Evolutionary conservation across 2,888 invertebrate species (phyloP).

Genomic region (Scaptomyza cyrtandrae): DNA sequence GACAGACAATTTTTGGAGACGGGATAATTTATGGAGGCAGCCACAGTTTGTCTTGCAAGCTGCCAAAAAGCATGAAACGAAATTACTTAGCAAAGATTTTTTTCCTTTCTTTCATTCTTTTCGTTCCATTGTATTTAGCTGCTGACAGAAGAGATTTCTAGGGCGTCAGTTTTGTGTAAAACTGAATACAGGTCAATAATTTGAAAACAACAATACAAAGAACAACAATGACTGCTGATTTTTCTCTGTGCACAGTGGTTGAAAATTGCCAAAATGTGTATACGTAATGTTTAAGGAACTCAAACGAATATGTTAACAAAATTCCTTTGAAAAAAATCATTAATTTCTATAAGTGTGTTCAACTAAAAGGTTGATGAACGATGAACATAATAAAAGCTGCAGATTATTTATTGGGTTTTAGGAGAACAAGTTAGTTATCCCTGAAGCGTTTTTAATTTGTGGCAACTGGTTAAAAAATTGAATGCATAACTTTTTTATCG

Average conservation of each 20-base stretch:
- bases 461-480: neutral
- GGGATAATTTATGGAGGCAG: too few species aligned
- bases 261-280: neutral
- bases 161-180: slow-evolving; percentile 39
- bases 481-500: neutral
- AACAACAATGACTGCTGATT: neutral
- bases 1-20: slow-evolving; percentile 55
- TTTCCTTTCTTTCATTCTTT: neutral
- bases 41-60: slow-evolving; percentile 26
- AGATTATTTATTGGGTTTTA: too few species aligned
- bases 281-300: neutral
- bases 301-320: neutral
- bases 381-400: too few species aligned
- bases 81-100: slow-evolving; percentile 35
- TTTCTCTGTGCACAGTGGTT: too few species aligned
- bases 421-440: too few species aligned
- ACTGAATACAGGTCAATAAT: slow-evolving; percentile 54
- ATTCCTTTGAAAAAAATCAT: too few species aligned
- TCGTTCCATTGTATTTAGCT: neutral
- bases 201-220: slow-evolving; percentile 21
- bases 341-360: neutral
- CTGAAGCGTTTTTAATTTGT: neutral
- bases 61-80: slow-evolving; percentile 16
- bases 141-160: slow-evolving; percentile 10
- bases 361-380: too few species aligned